Base-by-base conservation (phyloP, 2,113 vertebrate species). In the Nesospiza acunhae region DNA sequence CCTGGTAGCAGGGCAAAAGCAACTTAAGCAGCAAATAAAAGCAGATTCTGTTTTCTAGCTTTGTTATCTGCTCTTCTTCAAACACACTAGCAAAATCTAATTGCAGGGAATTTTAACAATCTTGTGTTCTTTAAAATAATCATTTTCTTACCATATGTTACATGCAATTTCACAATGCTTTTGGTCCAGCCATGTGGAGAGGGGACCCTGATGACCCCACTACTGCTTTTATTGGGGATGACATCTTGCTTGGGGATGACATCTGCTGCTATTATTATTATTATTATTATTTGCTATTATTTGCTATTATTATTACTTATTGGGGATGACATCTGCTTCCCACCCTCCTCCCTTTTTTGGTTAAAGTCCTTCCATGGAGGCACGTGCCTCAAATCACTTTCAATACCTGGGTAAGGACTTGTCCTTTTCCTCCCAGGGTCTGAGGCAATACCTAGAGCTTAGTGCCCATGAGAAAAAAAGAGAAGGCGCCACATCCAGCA, bases 21-120 rank as follows among this genome's bases (percentile, higher is more conserved):
- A 22, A 85, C 59, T 64, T 77, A 47, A 90, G 56, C 30, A 91
- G 58, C 50, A 96, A 86, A 91, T 78, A 78, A 89, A 89, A 89
- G 74, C 49, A 92, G 70, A 23, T 84, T 88, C 63, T 78, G 20
- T 86, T 94, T 78, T 50, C 56, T 81, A 28, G 72, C 56, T 94
- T 92, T 84, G 59, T 72, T 83, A 75, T 44, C 37, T 64, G 35
- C 68, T 77, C 23, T 72, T 75, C 69, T 72, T 75, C 56, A 83
- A 86, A 59, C 55, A 89, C 30, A 13, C 8, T 21, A 74, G 64
- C 35, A 31, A 88, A 55, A 74, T 67, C 33, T 62, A 88, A 66
- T 10, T 42, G 35, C 55, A 67, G 35, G 27, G 37, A 84, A 81
- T 87, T 75, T 60, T 63, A 84, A 28, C 69, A 41, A 21, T 44